Percentiles rank a stretch among this genome's conserved stretches.
Conservation (phyloP, 2,888 invertebrate genomes). For the Plagiodera versicolora region DNA sequence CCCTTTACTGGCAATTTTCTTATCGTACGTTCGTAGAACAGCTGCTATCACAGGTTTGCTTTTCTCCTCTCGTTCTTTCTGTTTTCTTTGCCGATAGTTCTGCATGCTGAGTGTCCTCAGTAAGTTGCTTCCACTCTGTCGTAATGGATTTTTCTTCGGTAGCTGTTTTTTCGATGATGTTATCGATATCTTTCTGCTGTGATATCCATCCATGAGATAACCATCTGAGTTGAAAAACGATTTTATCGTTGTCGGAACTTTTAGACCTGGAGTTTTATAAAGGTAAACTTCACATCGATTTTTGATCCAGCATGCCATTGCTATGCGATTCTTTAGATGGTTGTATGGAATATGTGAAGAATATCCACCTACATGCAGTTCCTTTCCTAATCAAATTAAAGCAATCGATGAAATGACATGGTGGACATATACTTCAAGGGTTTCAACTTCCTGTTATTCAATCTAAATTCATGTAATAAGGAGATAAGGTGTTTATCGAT, state of each 20-base stretch:
- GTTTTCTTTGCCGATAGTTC: constrained; percentile 37
- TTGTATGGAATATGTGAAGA: neutral
- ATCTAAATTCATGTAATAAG: neutral
- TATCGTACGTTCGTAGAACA: constrained; percentile 45
- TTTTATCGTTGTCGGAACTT: constrained; percentile 30
- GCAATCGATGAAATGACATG: neutral
- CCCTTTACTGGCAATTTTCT: constrained; percentile 22
- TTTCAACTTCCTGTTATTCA: neutral
- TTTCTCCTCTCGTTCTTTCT: constrained; percentile 37
- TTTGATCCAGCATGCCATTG: constrained; percentile 39
- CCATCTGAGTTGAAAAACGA: constrained; percentile 29
- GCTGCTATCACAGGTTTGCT: constrained; percentile 42
- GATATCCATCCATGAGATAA: constrained; percentile 26
- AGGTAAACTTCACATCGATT: constrained; percentile 36
- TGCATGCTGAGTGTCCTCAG: constrained; percentile 41
- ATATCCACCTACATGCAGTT: no score
- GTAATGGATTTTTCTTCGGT: constrained; percentile 7
- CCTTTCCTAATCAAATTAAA: neutral
- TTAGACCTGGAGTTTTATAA: constrained; percentile 32
- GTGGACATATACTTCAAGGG: neutral
- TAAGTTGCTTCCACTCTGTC: constrained; percentile 28
- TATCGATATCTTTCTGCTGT: neutral
- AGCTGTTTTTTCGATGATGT: constrained; percentile 11
- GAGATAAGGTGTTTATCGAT: no score
- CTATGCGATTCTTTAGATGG: neutral